Evolutionary conservation across 2,797 vertebrate genomes (phyloP).

Genomic region (Taenioides sp.): DNA sequence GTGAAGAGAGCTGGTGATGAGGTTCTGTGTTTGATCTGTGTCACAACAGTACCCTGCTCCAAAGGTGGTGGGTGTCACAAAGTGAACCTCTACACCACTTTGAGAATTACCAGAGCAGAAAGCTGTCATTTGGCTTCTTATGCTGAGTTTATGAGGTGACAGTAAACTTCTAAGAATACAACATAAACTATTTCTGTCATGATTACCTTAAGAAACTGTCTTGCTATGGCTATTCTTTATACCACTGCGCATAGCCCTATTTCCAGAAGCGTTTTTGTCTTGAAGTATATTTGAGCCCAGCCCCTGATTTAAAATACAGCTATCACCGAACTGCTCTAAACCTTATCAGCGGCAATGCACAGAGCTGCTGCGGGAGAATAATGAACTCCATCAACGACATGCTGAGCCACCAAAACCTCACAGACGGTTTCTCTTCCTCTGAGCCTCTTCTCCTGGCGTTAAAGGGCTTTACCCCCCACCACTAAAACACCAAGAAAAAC

Average conservation of each 20-base stretch:
- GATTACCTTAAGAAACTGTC: no score
- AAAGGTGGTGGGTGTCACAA: neutral
- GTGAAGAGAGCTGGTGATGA: neutral
- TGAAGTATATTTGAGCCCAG: constrained; percentile 1
- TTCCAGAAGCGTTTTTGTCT: neutral
- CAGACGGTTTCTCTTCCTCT: constrained; percentile 7
- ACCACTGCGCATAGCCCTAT: neutral
- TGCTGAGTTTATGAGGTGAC: no score
- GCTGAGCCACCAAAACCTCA: constrained; percentile 18
- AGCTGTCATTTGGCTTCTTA: neutral
- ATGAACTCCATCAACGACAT: constrained; percentile 18
- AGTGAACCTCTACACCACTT: neutral
- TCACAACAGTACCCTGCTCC: neutral
- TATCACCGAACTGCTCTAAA: constrained; percentile 9
- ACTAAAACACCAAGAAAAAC: constrained; percentile 9
- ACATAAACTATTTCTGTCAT: no score
- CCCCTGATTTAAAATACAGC: constrained; percentile 10
- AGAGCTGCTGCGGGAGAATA: constrained; percentile 13
- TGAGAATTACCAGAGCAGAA: neutral
- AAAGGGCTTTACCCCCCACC: constrained; percentile 9
- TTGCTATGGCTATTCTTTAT: neutral
- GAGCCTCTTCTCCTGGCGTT: neutral
- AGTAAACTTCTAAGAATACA: no score
- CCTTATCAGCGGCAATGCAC: constrained; percentile 7
- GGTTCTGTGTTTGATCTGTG: neutral